Conservation (phyloP, 2,113 vertebrate genomes). For the Deroptyus accipitrinus region DNA sequence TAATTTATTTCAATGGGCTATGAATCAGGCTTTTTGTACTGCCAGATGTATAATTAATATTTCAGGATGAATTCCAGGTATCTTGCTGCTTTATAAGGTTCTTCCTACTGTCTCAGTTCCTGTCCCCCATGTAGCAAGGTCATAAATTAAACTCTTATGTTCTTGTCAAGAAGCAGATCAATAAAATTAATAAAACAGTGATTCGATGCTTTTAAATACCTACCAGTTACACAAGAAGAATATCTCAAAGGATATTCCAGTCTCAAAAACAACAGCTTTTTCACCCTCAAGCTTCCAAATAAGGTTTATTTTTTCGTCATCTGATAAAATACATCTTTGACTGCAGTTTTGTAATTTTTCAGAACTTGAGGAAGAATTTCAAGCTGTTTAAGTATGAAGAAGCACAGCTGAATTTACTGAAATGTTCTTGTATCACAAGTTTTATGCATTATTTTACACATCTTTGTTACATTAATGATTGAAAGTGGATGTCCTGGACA, state of each 20-base stretch:
- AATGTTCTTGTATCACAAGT: neutral
- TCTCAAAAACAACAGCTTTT: neutral
- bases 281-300: neutral
- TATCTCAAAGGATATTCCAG: neutral
- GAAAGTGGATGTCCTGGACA: neutral
- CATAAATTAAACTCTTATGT: constrained; percentile 24
- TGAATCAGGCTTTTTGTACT: constrained; percentile 60
- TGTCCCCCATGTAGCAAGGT: neutral
- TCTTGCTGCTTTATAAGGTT: constrained; percentile 49
- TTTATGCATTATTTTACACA: neutral
- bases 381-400: neutral
- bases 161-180: neutral
- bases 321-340: neutral
- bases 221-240: neutral
- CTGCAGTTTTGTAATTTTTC: neutral
- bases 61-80: constrained; percentile 63
- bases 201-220: neutral
- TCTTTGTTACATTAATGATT: neutral
- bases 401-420: neutral
- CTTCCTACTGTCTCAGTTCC: constrained; percentile 26
- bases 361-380: neutral
- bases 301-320: neutral
- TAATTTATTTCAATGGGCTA: constrained; percentile 62
- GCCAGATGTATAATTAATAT: constrained; percentile 67
- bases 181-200: neutral